Evolutionary conservation across 1,140 invertebrate genomes (phyloP).

Genomic region (Zaprionus ornatus): DNA sequence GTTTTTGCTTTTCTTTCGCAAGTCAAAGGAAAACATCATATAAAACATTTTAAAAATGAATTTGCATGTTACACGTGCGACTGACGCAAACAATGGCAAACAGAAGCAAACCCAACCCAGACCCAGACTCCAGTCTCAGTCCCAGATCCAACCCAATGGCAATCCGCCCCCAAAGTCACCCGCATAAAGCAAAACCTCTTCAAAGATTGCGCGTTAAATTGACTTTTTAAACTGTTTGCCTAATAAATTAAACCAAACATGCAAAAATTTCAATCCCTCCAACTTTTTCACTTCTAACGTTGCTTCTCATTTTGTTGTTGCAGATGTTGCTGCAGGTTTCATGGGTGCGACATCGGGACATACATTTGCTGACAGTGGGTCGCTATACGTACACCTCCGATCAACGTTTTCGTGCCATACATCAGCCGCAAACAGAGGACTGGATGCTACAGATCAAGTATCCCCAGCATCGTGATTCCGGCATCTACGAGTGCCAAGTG

Average conservation of each 20-base stretch:
- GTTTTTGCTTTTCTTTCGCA: constrained; percentile 40
- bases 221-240: constrained; percentile 76
- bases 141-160: background rate
- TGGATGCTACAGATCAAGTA: constrained; percentile 95
- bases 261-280: constrained; percentile 28
- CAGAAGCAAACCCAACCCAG: background rate
- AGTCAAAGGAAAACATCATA: constrained; percentile 15
- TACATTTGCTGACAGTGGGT: constrained; percentile 94
- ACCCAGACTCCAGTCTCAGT: background rate
- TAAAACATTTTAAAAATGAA: constrained; percentile 61
- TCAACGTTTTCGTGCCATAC: constrained; percentile 93
- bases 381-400: constrained; percentile 96
- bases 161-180: background rate
- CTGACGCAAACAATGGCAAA: constrained; percentile 39
- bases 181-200: constrained; percentile 11
- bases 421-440: constrained; percentile 92
- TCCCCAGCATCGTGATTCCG: constrained; percentile 91
- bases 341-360: constrained; percentile 94
- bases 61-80: constrained; percentile 70
- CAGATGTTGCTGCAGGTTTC: constrained; percentile 93
- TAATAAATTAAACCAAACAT: constrained; percentile 49
- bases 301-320: constrained; percentile 3
- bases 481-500: constrained; percentile 95
- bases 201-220: constrained; percentile 56
- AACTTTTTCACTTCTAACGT: background rate